These are phyloP conservation scores for Sycophila sp. DNA, from an alignment of 1,140 invertebrate genomes.

Conservation along the genomic window DNA sequence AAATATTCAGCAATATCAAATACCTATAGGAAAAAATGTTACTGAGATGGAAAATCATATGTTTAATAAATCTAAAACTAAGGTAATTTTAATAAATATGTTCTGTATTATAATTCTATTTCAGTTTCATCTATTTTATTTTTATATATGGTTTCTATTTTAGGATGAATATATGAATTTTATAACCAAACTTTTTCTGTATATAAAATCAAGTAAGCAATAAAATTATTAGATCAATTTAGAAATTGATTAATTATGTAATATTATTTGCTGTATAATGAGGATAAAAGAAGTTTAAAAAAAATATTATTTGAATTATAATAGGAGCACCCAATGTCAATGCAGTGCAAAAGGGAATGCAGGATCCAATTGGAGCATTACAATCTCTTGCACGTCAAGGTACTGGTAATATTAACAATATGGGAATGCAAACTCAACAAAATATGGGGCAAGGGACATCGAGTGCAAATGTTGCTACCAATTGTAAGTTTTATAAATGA, in stretches of 20 bases:
- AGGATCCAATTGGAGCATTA: conserved; percentile 86
- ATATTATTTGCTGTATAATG: too few relatives aligned
- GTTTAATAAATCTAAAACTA: conserved; percentile 85
- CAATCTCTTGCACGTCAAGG: conserved; percentile 85
- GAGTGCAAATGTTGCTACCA: conserved; percentile 36
- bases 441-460: conserved; percentile 63
- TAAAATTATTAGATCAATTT: too few relatives aligned
- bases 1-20: conserved; percentile 81
- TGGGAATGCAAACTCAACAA: conserved; percentile 66
- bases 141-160: conserved; percentile 41
- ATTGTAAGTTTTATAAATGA: conserved; percentile 14
- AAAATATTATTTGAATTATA: conserved; percentile 43
- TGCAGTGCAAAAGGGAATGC: conserved; percentile 66
- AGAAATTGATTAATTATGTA: too few relatives aligned
- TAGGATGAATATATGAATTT: conserved; percentile 88
- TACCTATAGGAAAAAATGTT: conserved; percentile 82
- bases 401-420: conserved; percentile 70
- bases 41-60: conserved; percentile 94
- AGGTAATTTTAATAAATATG: conserved; percentile 53
- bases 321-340: conserved; percentile 39
- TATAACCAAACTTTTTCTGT: conserved; percentile 86
- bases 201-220: conserved; percentile 87
- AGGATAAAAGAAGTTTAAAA: too few relatives aligned
- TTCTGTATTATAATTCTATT: neutral
- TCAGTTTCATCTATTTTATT: neutral